Base-by-base conservation (phyloP, 2,888 invertebrate species). In the Lobophora halterata region DNA sequence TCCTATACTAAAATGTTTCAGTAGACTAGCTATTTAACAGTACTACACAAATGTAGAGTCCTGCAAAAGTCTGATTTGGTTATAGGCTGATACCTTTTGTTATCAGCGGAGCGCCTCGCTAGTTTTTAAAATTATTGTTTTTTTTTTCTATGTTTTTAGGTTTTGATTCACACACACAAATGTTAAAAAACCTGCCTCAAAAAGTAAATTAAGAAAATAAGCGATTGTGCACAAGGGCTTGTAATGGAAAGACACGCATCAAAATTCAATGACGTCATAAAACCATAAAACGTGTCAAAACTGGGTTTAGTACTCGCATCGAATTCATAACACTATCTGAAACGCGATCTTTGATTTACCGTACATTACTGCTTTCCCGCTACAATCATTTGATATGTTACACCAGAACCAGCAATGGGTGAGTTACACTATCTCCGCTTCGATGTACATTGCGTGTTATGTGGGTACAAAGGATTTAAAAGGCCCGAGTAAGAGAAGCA, bases 281-380 rank as follows among this genome's bases (percentile, higher is more conserved):
- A 67, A 47, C 48, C 64, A 55, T 68, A 66, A 67, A 67, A 61
- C 61, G 64, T 65, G 68, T 60, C 69, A 61, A 48, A 62, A 59
- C 49, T 57, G 42, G 52, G 47, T 55, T 57, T 54, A 49, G 50
- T 55, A 56, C 51, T 44, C 61, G 45, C 55, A 55, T 56, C 58
- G 55, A 61, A 61, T 58, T 58, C 57, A 58, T 63, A 59, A 62
- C 38, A 39, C 50, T 45, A 51, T 49, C 45, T 43, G 32, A 27
- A 46, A 37, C 44, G 43, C 51, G 43, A 55, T 60, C 60, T 58
- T 51, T 59, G 42, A 40, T 46, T 38, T 27, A 49, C 49, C 10
- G 36, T 33, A 18, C 21, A 32, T 32, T 52, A 50, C 49, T 50
- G 19, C 13, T 42, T 50, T 24, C 31, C 28, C 23, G 23, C 18